Evolutionary conservation across 2,797 vertebrate genomes (phyloP), one percentile per base, ranked within the genome.

Genomic region (Syngnathus acus): DNA sequence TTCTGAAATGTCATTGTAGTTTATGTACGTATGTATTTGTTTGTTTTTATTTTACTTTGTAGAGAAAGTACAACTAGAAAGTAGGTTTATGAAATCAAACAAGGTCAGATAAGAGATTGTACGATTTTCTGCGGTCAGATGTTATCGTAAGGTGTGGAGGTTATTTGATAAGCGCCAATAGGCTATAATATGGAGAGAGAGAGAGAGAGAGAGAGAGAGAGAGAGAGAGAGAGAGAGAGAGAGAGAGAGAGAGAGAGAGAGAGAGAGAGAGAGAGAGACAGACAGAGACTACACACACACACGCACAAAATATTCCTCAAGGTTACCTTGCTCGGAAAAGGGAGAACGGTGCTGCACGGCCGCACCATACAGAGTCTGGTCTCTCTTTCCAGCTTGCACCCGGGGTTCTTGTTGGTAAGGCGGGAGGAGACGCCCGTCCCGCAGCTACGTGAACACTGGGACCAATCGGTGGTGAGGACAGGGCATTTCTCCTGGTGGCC

Each of bases 401-500:
- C 71, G 0, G 78, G 70, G 71, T 93, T 93, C 66, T 89, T 84
- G 65, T 90, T 93, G 76, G 91, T 90, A 75, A 93, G 75, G 1
- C 92, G 88, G 2, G 88, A 89, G 21, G 92, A 93, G 51, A 92
- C 65, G 3, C 92, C 92, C 81, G 88, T 87, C 38, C 90, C 91
- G 55, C 92, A 93, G 73, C 82, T 91, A 66, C 88, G 89, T 4
- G 92, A 93, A 80, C 92, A 93, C 37, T 80, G 88, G 37, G 92
- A 92, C 92, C 92, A 93, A 19, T 86, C 82, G 0, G 91, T 92
- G 39, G 86, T 91, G 82, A 91, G 90, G 66, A 88, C 65, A 0
- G 74, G 68, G 74, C 92, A 92, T 64, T 79, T 76, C 72, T 72
- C 80, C 21, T 59, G 55, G 2, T 70, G 68, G 72, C 70, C 78